phyloP scores from a whole-genome alignment of 2,797 vertebrate species.

The Chromis chromis region DNA sequence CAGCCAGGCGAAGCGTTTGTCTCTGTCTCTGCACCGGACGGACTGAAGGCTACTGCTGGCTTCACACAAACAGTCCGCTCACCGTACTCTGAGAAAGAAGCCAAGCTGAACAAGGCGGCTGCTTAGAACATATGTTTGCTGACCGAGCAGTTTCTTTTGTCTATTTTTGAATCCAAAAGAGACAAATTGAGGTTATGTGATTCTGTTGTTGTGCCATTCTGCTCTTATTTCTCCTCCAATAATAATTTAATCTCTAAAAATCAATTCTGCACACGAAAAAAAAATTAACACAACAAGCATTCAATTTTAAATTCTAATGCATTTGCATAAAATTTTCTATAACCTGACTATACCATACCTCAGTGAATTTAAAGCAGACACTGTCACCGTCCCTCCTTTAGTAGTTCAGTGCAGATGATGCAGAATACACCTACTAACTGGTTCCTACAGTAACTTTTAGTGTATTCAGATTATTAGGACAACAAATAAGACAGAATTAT shows the following conservation, averaged over 20 bases:
- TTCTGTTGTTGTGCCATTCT: conserved; percentile 2
- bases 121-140: conserved; percentile 47
- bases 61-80: conserved; percentile 14
- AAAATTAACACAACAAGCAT: neutral
- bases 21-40: conserved; percentile 59
- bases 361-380: no score
- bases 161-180: conserved; percentile 28
- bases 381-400: neutral
- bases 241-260: neutral
- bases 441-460: no score
- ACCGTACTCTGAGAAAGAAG: conserved; percentile 15
- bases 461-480: no score
- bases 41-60: conserved; percentile 46
- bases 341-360: no score
- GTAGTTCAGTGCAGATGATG: neutral
- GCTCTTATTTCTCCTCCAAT: neutral
- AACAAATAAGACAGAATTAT: no score
- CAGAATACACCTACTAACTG: no score
- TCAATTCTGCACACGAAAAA: neutral
- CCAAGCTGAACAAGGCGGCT: conserved; percentile 35
- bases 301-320: no score
- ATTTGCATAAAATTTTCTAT: no score
- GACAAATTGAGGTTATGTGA: conserved; percentile 27
- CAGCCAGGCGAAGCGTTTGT: conserved; percentile 65
- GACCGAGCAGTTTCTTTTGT: conserved; percentile 38